These are phyloP conservation scores for Andricus grossulariae DNA, from an alignment of 1,140 invertebrate genomes.

Conservation along the genomic window DNA sequence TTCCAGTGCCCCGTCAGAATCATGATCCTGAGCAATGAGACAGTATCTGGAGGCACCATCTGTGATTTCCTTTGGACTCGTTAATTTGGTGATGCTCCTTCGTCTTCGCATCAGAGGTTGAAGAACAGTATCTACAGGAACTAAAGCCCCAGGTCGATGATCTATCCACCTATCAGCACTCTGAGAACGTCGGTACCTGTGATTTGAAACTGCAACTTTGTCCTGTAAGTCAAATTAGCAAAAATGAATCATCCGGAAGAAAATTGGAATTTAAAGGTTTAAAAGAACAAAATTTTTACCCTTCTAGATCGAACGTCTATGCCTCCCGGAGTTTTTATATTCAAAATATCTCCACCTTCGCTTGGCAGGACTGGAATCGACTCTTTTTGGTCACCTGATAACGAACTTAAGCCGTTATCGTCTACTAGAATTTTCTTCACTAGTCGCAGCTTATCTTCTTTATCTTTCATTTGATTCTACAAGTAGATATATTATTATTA, in stretches of 20 bases:
- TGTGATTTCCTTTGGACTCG: constrained; percentile 76
- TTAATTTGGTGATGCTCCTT: constrained; percentile 89
- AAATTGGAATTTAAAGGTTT: neutral
- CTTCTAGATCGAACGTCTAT: constrained; percentile 63
- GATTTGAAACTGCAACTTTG: constrained; percentile 80
- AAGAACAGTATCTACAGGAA: constrained; percentile 89
- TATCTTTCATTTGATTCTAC: constrained; percentile 74
- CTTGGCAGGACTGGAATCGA: constrained; percentile 40
- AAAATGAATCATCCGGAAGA: constrained; percentile 6
- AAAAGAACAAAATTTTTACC: constrained; percentile 44
- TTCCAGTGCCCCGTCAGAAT: constrained; percentile 93
- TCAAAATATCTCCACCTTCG: constrained; percentile 43
- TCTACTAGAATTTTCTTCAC: constrained; percentile 75
- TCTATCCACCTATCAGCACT: constrained; percentile 93
- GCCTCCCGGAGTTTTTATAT: constrained; percentile 47
- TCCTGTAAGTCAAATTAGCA: constrained; percentile 54
- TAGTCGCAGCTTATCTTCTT: constrained; percentile 75
- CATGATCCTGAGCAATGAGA: constrained; percentile 92
- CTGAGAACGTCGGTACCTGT: constrained; percentile 85
- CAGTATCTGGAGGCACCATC: constrained; percentile 89
- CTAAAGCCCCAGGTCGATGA: constrained; percentile 86
- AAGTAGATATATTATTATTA: constrained; percentile 41
- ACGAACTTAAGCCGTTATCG: constrained; percentile 58
- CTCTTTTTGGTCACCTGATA: constrained; percentile 54
- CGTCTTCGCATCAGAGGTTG: constrained; percentile 89